Conservation (phyloP, 2,113 vertebrate species). For the Nannobrachium achirus region DNA sequence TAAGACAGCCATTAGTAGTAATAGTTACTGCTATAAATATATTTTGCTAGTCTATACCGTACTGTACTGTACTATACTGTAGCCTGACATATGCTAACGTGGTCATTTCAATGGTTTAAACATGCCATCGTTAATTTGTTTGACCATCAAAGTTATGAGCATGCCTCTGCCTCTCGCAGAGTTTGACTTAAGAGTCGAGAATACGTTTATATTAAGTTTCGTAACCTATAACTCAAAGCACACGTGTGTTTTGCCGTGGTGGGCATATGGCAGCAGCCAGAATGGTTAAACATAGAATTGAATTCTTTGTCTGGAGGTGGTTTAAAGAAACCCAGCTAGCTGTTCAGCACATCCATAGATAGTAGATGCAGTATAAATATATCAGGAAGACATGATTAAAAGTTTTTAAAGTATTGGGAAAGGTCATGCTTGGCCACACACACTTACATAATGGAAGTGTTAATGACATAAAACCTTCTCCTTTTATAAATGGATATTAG, state of each 20-base stretch:
- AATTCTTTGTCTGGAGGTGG: conserved; percentile 23
- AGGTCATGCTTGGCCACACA: neutral
- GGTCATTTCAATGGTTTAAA: neutral
- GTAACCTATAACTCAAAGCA: too few species aligned
- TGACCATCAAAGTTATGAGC: neutral
- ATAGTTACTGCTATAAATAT: neutral
- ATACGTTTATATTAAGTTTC: too few species aligned
- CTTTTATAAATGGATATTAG: conserved; percentile 44
- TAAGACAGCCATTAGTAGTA: neutral
- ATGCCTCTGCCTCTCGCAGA: neutral
- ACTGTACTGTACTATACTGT: too few species aligned
- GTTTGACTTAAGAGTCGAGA: too few species aligned
- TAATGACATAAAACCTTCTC: conserved; percentile 52
- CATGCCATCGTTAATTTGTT: neutral
- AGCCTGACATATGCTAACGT: too few species aligned
- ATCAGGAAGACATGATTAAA: too few species aligned
- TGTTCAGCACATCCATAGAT: conserved; percentile 54
- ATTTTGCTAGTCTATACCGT: too few species aligned
- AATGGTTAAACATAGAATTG: conserved; percentile 38
- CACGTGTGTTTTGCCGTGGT: too few species aligned
- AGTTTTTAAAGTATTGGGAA: too few species aligned
- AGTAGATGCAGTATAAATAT: conserved; percentile 47
- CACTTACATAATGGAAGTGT: conserved; percentile 51
- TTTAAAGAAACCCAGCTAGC: neutral
- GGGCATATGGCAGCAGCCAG: conserved; percentile 4